These are phyloP conservation scores for Ephydatia muelleri DNA, from an alignment of 37 sponge, comb jelly and placozoan species.

Conservation along the genomic window DNA sequence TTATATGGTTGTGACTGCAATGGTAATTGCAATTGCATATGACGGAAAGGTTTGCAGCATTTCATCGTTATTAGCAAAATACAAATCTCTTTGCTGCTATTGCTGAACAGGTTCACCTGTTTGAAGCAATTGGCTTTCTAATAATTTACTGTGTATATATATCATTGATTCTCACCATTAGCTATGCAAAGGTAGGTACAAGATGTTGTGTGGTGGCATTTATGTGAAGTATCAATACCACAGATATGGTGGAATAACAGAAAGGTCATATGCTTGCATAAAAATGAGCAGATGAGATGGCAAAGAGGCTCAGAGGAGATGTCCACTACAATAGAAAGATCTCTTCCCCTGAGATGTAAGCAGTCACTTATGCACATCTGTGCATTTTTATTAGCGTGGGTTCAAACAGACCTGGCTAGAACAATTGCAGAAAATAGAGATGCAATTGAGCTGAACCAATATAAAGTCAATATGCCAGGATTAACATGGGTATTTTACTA, in stretches of 20 bases:
- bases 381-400: not conserved
- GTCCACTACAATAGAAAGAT: not conserved
- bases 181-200: slow-evolving; percentile 9
- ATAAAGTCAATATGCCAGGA: slow-evolving; percentile 11
- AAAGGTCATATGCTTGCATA: not conserved
- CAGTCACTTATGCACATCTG: not conserved
- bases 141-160: slow-evolving; percentile 55
- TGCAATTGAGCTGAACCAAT: not conserved
- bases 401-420: not conserved
- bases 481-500: slow-evolving; percentile 25
- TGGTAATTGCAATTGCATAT: slow-evolving; percentile 51
- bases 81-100: not conserved
- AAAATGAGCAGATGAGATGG: not conserved
- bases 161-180: slow-evolving; percentile 32
- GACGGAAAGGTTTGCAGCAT: slow-evolving; percentile 54
- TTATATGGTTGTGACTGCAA: slow-evolving; percentile 60
- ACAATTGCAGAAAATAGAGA: not conserved
- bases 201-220: not conserved
- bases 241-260: not conserved
- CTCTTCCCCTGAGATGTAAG: slow-evolving; percentile 5
- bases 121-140: slow-evolving; percentile 59
- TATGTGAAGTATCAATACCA: not conserved
- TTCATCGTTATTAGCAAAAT: not conserved
- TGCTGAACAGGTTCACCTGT: slow-evolving; percentile 47
- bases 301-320: not conserved